phyloP scores from a whole-genome alignment of 2,113 vertebrate genomes.

The Chloropsis hardwickii region DNA sequence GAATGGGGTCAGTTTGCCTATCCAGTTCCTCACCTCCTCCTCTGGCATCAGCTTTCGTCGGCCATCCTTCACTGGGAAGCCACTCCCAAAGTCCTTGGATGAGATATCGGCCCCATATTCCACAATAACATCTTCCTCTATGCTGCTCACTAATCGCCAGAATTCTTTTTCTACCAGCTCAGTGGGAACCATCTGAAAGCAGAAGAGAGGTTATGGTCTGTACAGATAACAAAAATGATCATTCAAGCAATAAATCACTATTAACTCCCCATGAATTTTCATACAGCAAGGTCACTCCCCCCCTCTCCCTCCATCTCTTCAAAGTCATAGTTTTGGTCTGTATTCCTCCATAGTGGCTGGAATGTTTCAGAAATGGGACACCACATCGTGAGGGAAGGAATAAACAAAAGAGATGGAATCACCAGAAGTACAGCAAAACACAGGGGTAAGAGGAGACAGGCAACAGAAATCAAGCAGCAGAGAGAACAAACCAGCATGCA shows the following conservation, averaged over 20 bases:
- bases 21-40: slow-evolving; percentile 85
- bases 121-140: slow-evolving; percentile 97
- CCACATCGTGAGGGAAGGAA: not conserved
- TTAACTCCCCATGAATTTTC: not conserved
- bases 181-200: slow-evolving; percentile 93
- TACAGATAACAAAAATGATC: not conserved
- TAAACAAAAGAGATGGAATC: not conserved
- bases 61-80: slow-evolving; percentile 90
- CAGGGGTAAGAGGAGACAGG: not conserved
- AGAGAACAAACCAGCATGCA: not conserved
- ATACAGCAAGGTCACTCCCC: not conserved
- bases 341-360: not conserved
- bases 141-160: slow-evolving; percentile 96
- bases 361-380: not conserved
- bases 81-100: slow-evolving; percentile 96
- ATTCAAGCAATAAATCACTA: not conserved
- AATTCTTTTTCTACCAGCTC: slow-evolving; percentile 98
- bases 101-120: slow-evolving; percentile 98
- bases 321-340: not conserved
- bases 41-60: slow-evolving; percentile 88
- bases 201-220: not conserved
- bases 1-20: not conserved
- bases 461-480: not conserved
- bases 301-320: not conserved
- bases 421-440: not conserved